Base-by-base conservation (phyloP, 2,888 invertebrate genomes). In the Pollenia griseotomentosa region DNA sequence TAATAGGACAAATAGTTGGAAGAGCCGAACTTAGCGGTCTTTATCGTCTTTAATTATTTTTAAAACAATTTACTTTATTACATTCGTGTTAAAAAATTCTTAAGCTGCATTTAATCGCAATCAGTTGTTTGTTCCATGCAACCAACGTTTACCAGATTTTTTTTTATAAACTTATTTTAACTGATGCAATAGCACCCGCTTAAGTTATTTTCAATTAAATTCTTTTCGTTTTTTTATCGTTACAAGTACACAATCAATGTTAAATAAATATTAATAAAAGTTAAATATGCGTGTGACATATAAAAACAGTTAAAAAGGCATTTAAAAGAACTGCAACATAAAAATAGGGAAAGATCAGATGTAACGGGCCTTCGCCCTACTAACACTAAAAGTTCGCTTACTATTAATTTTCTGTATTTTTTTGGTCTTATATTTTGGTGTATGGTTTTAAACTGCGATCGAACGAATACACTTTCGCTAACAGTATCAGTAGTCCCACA, bases 141-240 rank as follows among this genome's bases (percentile, higher is more conserved):
- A 44, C 7, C 44, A 2, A 40, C 7, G 55, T 51, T 51, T 42
- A 40, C 10, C 48, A 6, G 12, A 12, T 1, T 14, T 1, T 33
- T 68, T 68, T 16, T 11, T 51, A 10, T 16, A 0, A 16, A 2
- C 8, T 57, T 16, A 10, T 70, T 42, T n/a, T 19, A 51, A 51
- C 55, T 74, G 57, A 59, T 66, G 65, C 65, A 66, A 74, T 33
- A 66, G 48, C 40, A 42, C 48, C 48, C 65, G 8, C 65, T 77
- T 23, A 42, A 78, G 68, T 48, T 85, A 61, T 78, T 81, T 85
- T 77, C 59, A 79, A 51, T 59, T 68, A 57, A 66, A 78, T 73
- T 83, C 33, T 12, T 61, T 46, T 42, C 12, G 46, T 12, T 46
- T 77, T 70, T 10, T 16, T 59, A 23, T 40, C 23, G 2, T 2